phyloP scores from a whole-genome alignment of 2,113 vertebrate species.

The Cinclus mexicanus region DNA sequence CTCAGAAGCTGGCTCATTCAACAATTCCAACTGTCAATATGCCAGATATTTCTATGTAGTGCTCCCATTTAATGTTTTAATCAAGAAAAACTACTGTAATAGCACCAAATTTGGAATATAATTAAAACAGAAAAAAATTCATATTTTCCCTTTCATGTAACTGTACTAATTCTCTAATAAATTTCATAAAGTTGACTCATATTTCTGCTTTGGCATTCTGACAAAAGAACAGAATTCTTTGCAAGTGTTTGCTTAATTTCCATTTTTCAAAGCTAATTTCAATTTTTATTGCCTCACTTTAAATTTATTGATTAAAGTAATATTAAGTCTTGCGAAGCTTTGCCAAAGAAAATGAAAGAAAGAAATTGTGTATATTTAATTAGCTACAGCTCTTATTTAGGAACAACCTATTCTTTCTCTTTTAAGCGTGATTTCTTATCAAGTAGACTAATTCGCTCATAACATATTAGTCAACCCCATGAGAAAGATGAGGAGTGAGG shows the following conservation, averaged over 20 bases:
- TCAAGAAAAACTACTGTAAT: constrained; percentile 56
- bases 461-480: neutral
- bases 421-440: constrained; percentile 45
- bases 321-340: constrained; percentile 58
- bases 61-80: constrained; percentile 58
- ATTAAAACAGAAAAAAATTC: constrained; percentile 61
- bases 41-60: constrained; percentile 45
- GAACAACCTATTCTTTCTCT: constrained; percentile 5
- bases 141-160: constrained; percentile 58
- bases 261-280: constrained; percentile 69
- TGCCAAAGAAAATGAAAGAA: constrained; percentile 71
- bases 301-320: constrained; percentile 70
- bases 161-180: constrained; percentile 58
- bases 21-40: constrained; percentile 54
- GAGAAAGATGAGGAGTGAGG: neutral
- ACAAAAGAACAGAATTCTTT: constrained; percentile 63
- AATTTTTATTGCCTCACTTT: constrained; percentile 73
- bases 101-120: constrained; percentile 55
- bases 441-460: constrained; percentile 29
- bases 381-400: constrained; percentile 67
- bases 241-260: constrained; percentile 62
- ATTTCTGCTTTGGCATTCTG: constrained; percentile 60
- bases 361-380: constrained; percentile 71
- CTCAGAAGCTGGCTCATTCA: constrained; percentile 38
- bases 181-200: constrained; percentile 60